Percentiles rank a stretch among this genome's conserved stretches.
Conservation (phyloP, 2,888 invertebrate genomes). For the Apodemia zela region DNA sequence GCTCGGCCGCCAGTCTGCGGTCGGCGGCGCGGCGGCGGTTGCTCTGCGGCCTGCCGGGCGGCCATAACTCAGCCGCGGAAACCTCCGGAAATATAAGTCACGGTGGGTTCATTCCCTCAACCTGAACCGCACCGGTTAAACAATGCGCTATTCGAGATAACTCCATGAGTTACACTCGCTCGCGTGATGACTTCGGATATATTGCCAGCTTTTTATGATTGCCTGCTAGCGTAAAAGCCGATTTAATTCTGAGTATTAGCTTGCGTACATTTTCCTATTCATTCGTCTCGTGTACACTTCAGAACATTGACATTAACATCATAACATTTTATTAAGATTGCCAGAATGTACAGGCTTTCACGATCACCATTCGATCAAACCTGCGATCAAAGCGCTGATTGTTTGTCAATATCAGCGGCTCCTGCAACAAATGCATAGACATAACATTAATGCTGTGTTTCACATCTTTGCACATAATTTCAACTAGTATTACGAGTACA, state of each 20-base stretch:
- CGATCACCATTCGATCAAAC: no score
- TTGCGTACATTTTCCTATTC: background rate
- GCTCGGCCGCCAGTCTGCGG: background rate
- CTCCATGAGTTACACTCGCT: conserved; percentile 1
- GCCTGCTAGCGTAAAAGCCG: background rate
- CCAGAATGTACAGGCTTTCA: no score
- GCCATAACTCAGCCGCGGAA: conserved; percentile 3
- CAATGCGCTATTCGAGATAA: conserved; percentile 11
- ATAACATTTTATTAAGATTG: no score
- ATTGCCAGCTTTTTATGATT: conserved; percentile 3
- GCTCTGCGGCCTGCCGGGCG: background rate
- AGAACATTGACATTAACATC: no score
- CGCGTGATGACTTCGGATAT: background rate
- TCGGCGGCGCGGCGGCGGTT: background rate
- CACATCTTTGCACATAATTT: no score
- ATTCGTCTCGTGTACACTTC: no score
- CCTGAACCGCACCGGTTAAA: conserved; percentile 2
- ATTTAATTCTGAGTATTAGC: background rate
- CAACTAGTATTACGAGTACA: no score
- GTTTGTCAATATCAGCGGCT: no score
- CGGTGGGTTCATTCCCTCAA: conserved; percentile 6
- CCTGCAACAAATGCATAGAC: no score
- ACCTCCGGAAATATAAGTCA: conserved; percentile 11
- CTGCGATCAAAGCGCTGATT: no score
- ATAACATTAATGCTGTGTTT: no score